Percentiles rank a stretch among this genome's conserved stretches.
phyloP scores from a whole-genome alignment of 2,113 vertebrate species.

The Lota lota region DNA sequence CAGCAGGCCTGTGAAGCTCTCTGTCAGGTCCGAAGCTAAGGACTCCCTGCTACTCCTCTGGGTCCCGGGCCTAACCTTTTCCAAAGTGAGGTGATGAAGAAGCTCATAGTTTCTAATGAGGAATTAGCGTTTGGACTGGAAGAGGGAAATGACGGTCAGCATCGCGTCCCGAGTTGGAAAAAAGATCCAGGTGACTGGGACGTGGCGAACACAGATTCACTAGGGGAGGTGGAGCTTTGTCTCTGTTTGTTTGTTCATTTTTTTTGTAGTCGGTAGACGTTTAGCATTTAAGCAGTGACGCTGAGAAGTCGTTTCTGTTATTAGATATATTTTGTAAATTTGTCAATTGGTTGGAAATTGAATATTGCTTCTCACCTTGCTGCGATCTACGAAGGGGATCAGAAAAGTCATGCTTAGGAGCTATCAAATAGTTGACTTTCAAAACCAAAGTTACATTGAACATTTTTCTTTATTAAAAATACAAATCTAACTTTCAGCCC shows the following conservation, averaged over 20 bases:
- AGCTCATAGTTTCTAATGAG: constrained; percentile 81
- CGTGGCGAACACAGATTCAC: constrained; percentile 53
- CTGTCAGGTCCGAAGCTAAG: constrained; percentile 55
- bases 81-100: constrained; percentile 74
- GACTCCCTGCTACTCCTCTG: constrained; percentile 24
- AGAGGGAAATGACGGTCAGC: constrained; percentile 66
- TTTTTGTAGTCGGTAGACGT: no score
- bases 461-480: constrained; percentile 9
- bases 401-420: constrained; percentile 37
- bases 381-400: constrained; percentile 11
- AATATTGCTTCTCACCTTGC: constrained; percentile 39
- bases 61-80: constrained; percentile 58
- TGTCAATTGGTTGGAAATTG: constrained; percentile 27
- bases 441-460: constrained; percentile 22
- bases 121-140: constrained; percentile 65
- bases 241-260: no score
- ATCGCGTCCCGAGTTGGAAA: constrained; percentile 39
- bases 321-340: constrained; percentile 32
- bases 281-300: no score
- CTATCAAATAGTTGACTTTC: constrained; percentile 27
- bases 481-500: constrained; percentile 24
- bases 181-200: constrained; percentile 50
- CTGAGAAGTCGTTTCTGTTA: background rate
- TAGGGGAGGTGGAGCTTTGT: constrained; percentile 1
- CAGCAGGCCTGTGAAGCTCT: constrained; percentile 67